Evolutionary conservation across 1,140 invertebrate genomes (phyloP).

Genomic region (Drosophila subobscura): DNA sequence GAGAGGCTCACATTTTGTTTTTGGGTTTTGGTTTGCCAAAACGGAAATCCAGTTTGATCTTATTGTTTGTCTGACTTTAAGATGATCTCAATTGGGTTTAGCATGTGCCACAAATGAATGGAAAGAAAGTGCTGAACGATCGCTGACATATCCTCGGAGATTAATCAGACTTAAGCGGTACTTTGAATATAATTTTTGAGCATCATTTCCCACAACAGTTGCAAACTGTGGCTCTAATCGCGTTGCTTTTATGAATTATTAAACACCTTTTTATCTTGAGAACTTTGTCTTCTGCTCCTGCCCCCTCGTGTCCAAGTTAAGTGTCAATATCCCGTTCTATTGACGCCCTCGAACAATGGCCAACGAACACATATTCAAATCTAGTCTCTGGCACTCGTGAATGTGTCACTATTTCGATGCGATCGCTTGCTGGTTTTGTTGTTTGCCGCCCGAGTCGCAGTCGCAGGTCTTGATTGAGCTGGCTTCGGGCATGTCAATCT

Average conservation of each 20-base stretch:
- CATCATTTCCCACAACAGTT: too few species aligned
- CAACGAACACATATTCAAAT: slow-evolving; percentile 13
- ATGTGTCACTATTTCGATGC: slow-evolving; percentile 47
- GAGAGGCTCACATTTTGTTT: slow-evolving; percentile 5
- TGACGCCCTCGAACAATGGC: slow-evolving; percentile 62
- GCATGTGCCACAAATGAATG: not conserved
- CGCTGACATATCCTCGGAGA: not conserved
- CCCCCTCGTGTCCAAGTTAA: slow-evolving; percentile 12
- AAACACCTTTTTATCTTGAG: not conserved
- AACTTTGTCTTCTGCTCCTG: not conserved
- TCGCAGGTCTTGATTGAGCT: slow-evolving; percentile 43
- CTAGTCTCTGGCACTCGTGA: slow-evolving; percentile 41
- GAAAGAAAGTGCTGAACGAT: not conserved
- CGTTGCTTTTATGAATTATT: too few species aligned
- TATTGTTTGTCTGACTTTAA: not conserved
- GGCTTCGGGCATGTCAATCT: slow-evolving; percentile 64
- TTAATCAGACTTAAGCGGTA: too few species aligned
- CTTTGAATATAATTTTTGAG: too few species aligned
- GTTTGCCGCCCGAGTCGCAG: slow-evolving; percentile 45
- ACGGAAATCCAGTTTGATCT: slow-evolving; percentile 38
- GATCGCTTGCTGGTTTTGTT: slow-evolving; percentile 59
- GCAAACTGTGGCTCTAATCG: too few species aligned
- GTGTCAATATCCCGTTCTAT: slow-evolving; percentile 67
- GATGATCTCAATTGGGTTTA: slow-evolving; percentile 2
- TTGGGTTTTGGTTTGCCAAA: slow-evolving; percentile 32